phyloP scores from a whole-genome alignment of 1,140 invertebrate genomes.

The Pygmarrhopalites habei region DNA sequence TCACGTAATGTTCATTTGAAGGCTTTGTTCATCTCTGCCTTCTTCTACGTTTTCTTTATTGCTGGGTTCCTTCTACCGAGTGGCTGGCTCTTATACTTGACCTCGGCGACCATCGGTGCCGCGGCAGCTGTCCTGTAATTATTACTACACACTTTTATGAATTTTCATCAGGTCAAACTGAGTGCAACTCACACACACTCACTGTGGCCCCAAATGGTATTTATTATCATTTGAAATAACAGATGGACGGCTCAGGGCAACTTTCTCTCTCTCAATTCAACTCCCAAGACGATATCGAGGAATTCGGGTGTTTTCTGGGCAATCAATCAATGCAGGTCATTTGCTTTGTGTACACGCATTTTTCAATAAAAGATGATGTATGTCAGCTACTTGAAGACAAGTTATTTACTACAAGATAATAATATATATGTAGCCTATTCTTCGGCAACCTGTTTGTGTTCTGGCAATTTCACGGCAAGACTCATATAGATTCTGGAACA shows the following conservation, averaged over 20 bases:
- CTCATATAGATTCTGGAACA: slow-evolving; percentile 56
- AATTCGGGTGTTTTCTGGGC: slow-evolving; percentile 96
- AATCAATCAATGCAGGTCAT: slow-evolving; percentile 79
- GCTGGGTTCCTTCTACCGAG: slow-evolving; percentile 73
- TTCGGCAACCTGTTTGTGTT: slow-evolving; percentile 91
- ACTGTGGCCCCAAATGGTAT: too few relatives aligned
- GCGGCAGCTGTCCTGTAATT: slow-evolving; percentile 70
- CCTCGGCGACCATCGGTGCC: slow-evolving; percentile 76
- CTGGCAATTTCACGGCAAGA: slow-evolving; percentile 75
- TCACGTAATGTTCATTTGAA: too few relatives aligned
- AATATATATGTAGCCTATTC: too few relatives aligned
- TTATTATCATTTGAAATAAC: too few relatives aligned
- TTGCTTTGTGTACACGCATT: too few relatives aligned
- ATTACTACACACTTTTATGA: too few relatives aligned
- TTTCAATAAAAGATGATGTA: too few relatives aligned
- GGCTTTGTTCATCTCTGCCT: slow-evolving; percentile 69
- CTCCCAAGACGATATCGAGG: slow-evolving; percentile 73
- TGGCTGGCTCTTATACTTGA: slow-evolving; percentile 73
- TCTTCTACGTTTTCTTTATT: slow-evolving; percentile 47
- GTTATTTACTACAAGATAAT: too few relatives aligned
- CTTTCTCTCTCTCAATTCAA: slow-evolving; percentile 85
- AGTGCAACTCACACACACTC: too few relatives aligned
- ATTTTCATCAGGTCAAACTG: too few relatives aligned
- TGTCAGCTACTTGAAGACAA: too few relatives aligned
- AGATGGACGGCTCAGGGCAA: slow-evolving; percentile 93